These are phyloP conservation scores for Irena cyanogastra DNA, from an alignment of 2,113 vertebrate genomes.

Conservation along the genomic window DNA sequence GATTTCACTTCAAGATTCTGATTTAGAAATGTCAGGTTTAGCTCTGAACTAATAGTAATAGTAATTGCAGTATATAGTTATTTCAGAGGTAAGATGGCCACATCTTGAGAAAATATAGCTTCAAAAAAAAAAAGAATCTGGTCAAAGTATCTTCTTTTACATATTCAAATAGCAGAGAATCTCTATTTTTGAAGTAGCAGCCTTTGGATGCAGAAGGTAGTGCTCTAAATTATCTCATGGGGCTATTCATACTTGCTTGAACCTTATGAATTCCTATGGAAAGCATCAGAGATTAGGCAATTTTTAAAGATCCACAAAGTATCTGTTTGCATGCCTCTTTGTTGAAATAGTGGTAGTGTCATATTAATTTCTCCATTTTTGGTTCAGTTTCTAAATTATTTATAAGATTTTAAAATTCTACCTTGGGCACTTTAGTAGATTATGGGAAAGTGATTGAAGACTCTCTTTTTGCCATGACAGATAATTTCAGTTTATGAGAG, in stretches of 20 bases:
- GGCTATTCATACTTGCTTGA: neutral
- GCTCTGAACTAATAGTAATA: neutral
- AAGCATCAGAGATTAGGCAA: neutral
- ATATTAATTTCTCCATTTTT: neutral
- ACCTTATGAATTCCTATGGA: neutral
- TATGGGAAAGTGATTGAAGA: neutral
- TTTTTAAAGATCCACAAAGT: neutral
- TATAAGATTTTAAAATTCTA: neutral
- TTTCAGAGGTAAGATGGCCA: neutral
- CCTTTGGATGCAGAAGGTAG: neutral
- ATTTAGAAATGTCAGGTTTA: neutral
- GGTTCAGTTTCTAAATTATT: neutral
- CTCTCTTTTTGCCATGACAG: neutral
- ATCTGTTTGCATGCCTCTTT: fast-evolving
- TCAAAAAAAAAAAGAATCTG: neutral
- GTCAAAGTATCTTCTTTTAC: neutral
- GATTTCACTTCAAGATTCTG: neutral
- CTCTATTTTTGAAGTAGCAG: neutral
- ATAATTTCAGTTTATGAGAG: neutral
- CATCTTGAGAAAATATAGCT: neutral
- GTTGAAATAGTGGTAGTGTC: neutral
- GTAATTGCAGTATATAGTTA: too few species aligned
- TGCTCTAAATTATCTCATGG: neutral
- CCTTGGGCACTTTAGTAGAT: neutral
- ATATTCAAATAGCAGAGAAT: neutral